Conservation (phyloP, 2,113 vertebrate genomes). For the Paraplagusia blochii region DNA sequence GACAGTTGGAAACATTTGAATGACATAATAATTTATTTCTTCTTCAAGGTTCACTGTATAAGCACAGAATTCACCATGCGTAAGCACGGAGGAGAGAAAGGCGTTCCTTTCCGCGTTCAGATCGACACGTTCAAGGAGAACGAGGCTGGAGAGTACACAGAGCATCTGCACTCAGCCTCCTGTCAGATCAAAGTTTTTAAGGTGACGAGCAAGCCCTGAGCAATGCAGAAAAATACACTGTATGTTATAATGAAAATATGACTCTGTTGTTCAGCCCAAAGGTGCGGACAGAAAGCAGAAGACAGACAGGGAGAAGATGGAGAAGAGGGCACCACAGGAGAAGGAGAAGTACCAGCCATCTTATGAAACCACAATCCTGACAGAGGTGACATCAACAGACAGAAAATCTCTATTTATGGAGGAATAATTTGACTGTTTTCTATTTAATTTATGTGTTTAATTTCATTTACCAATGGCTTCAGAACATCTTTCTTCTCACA, state of each 20-base stretch:
- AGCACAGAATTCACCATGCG: conserved; percentile 99
- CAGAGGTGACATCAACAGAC: conserved; percentile 78
- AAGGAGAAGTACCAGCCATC: conserved; percentile 98
- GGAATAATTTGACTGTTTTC: too few species aligned
- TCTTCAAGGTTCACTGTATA: conserved; percentile 90
- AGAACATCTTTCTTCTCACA: too few species aligned
- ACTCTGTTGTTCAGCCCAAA: conserved; percentile 82
- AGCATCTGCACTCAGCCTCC: conserved; percentile 96
- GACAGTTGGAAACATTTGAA: background rate
- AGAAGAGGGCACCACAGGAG: conserved; percentile 92
- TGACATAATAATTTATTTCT: conserved; percentile 3
- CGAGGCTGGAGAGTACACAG: conserved; percentile 89
- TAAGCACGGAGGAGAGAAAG: conserved; percentile 96
- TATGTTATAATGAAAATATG: background rate
- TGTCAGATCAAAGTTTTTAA: conserved; percentile 99
- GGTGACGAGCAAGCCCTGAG: conserved; percentile 70
- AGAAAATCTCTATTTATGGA: too few species aligned
- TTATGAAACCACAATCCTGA: conserved; percentile 96
- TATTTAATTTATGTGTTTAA: too few species aligned
- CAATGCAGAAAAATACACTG: background rate
- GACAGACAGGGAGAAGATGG: conserved; percentile 97
- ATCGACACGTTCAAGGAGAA: conserved; percentile 96
- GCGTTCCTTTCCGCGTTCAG: conserved; percentile 94
- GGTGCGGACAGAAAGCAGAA: conserved; percentile 98
- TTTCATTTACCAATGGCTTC: too few species aligned